Base-by-base conservation (phyloP, 2,888 invertebrate species). In the Stenodema calcarata region DNA sequence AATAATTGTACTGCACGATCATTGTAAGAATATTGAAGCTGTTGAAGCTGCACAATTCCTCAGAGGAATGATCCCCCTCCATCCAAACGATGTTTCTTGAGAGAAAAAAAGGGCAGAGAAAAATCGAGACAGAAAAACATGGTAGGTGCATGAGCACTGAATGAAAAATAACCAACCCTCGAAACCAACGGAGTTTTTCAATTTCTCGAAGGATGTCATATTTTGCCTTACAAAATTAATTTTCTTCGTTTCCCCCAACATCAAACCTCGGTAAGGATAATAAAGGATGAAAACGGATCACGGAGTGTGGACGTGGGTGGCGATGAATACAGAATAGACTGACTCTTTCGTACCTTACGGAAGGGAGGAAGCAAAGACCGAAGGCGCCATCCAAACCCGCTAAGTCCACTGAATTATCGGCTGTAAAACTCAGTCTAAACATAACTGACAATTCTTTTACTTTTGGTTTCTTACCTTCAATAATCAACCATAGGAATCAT, bases 251-350 rank as follows among this genome's bases (percentile, higher is more conserved):
- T 54, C 54, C n/a, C 50, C 54, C 54, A 18, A 54, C 54, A 54
- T 54, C 54, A 18, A 54, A 54, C 54, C 54, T n/a, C 18, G 54
- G 54, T 54, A 41, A 76, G 76, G 76, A 76, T 76, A 76, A 42
- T 76, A n/a, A 76, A 41, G 35, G 41, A 76, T 41, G 76, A 54
- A 78, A 78, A 78, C 78, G 78, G 78, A 78, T 78, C 78, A 78
- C 78, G 78, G 78, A 44, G 44, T 78, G 23, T 42, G 78, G 44
- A 23, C 44, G 41, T 44, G 42, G 78, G 35, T 35, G 2, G 78
- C 78, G 44, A 42, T 78, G 78, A 78, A 78, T 78, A 78, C 41
- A 78, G 78, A 78, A 27, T 76, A 76, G 76, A 42, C 41, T n/a
- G 44, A 44, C 23, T 78, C 44, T 23, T 78, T 44, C 44, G 23